These are phyloP conservation scores for Nannoperca obscura DNA, from an alignment of 2,797 vertebrate genomes.

Conservation along the genomic window DNA sequence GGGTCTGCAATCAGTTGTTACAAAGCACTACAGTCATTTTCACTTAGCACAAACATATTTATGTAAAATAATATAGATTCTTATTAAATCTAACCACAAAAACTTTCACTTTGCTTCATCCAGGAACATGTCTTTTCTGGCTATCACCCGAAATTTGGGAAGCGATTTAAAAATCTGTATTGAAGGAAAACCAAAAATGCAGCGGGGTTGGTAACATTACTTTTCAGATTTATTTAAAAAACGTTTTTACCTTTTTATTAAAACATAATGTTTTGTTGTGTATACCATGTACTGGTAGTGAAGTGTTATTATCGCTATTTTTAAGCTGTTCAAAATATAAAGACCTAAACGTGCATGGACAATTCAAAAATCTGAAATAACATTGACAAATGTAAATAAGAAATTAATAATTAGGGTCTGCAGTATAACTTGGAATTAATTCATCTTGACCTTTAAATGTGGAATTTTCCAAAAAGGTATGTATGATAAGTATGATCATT, in stretches of 20 bases:
- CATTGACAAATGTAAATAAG: not conserved
- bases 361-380: too few relatives aligned
- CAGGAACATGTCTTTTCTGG: not conserved
- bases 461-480: too few relatives aligned
- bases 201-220: too few relatives aligned
- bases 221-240: too few relatives aligned
- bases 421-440: not conserved
- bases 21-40: not conserved
- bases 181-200: too few relatives aligned
- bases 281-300: too few relatives aligned
- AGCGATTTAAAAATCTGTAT: too few relatives aligned
- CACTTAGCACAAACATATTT: not conserved
- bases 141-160: not conserved
- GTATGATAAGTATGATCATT: not conserved
- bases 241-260: too few relatives aligned
- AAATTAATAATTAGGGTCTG: not conserved
- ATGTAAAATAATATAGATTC: not conserved
- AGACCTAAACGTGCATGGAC: too few relatives aligned
- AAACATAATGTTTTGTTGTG: too few relatives aligned
- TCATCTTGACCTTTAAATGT: not conserved
- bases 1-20: not conserved
- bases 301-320: too few relatives aligned
- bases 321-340: too few relatives aligned
- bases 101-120: not conserved
- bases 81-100: not conserved